These are phyloP conservation scores for Hermaeophaga mercurialis DNA, from an alignment of 2,888 invertebrate genomes.

Conservation along the genomic window DNA sequence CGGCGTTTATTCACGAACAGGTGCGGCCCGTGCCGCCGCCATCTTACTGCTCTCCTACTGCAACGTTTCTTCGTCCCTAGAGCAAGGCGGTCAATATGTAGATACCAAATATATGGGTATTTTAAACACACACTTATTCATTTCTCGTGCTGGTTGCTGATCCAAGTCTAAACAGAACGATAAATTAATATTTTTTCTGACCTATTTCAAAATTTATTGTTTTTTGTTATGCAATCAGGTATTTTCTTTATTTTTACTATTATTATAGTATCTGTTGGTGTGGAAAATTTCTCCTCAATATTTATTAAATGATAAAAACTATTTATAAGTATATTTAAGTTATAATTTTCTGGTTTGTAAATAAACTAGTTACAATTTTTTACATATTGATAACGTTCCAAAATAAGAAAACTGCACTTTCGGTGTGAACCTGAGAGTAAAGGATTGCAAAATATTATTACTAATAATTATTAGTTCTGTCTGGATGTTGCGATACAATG, in stretches of 20 bases:
- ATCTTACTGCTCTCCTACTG: slow-evolving; percentile 89
- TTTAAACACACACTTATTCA: neutral
- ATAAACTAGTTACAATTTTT: slow-evolving; percentile 7
- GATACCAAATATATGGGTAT: slow-evolving; percentile 27
- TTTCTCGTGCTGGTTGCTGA: neutral
- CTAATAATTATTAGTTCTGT: no score
- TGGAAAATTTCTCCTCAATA: no score
- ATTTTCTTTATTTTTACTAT: no score
- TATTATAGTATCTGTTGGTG: no score
- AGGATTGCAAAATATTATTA: no score
- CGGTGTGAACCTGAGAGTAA: no score
- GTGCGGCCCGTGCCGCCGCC: slow-evolving; percentile 92
- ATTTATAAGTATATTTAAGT: slow-evolving; percentile 4
- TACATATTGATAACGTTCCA: neutral
- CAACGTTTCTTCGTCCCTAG: slow-evolving; percentile 50
- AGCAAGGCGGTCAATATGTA: slow-evolving; percentile 12
- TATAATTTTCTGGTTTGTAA: neutral
- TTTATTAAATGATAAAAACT: no score
- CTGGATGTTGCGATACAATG: no score
- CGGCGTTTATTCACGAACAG: slow-evolving; percentile 72
- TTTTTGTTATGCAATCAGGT: no score
- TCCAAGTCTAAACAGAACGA: slow-evolving; percentile 5
- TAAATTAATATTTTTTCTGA: no score
- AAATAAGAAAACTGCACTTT: neutral
- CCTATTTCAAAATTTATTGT: no score